phyloP scores from a whole-genome alignment of 2,888 invertebrate species.

The Malthinus flaveolus region DNA sequence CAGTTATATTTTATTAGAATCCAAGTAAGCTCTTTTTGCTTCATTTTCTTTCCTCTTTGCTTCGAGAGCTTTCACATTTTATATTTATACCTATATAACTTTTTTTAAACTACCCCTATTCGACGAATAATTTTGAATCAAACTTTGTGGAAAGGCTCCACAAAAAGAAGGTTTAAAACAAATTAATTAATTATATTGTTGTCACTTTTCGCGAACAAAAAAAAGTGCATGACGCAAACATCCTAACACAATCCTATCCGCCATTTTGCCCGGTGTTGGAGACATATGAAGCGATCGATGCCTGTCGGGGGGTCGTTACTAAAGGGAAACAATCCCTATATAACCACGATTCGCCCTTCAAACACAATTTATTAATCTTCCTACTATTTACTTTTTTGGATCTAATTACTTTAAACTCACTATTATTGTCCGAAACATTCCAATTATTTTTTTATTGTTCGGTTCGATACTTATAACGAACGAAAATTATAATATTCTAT shows the following conservation, averaged over 20 bases:
- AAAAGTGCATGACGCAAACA: constrained; percentile 35
- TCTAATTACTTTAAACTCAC: constrained; percentile 36
- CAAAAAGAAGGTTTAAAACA: background rate
- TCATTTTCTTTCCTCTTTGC: constrained; percentile 1
- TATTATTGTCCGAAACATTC: constrained; percentile 14
- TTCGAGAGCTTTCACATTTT: background rate
- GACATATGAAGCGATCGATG: constrained; percentile 53
- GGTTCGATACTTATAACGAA: background rate
- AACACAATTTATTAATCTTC: constrained; percentile 46
- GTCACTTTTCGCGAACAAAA: constrained; percentile 24
- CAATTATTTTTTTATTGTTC: background rate
- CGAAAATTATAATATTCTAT: background rate
- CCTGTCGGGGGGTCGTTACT: constrained; percentile 36
- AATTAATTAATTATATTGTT: constrained; percentile 24
- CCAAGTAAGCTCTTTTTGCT: constrained; percentile 4
- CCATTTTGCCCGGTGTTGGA: constrained; percentile 54
- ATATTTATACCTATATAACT: background rate
- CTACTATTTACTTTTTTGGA: constrained; percentile 34
- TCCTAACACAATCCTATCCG: constrained; percentile 37
- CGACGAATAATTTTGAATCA: background rate
- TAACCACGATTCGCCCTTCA: constrained; percentile 36
- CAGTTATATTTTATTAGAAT: constrained; percentile 20
- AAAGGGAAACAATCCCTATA: constrained; percentile 44
- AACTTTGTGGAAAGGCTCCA: constrained; percentile 1
- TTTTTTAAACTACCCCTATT: background rate